phyloP scores from a whole-genome alignment of 2,888 invertebrate genomes.

The Helicoverpa assulta region DNA sequence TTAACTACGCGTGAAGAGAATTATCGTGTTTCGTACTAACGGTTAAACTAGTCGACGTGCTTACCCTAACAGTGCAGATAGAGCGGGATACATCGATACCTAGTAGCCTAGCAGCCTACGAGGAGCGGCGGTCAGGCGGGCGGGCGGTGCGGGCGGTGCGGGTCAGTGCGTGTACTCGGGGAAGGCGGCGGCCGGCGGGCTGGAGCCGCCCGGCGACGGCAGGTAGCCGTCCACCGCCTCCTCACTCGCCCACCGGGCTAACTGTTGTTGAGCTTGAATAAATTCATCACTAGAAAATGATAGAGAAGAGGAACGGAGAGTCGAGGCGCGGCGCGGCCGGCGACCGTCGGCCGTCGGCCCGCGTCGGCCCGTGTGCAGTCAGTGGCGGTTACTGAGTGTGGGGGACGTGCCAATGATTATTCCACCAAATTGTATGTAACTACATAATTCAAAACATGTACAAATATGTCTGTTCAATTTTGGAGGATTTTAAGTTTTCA shows the following conservation, averaged over 20 bases:
- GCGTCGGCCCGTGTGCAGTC: conserved; percentile 29
- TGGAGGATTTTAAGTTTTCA: no score
- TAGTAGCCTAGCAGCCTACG: conserved; percentile 53
- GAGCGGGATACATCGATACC: conserved; percentile 71
- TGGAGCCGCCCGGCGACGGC: conserved; percentile 86
- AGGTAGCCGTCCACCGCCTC: conserved; percentile 91
- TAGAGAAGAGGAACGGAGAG: conserved; percentile 94
- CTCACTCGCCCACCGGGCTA: conserved; percentile 98
- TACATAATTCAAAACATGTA: no score
- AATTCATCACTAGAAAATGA: conserved; percentile 99
- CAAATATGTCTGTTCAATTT: not conserved
- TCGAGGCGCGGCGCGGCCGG: conserved; percentile 75
- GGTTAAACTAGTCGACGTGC: conserved; percentile 80
- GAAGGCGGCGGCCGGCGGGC: conserved; percentile 82
- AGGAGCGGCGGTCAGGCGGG: conserved; percentile 50
- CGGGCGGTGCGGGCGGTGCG: conserved; percentile 73
- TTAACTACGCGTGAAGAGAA: conserved; percentile 80
- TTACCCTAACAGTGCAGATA: conserved; percentile 78
- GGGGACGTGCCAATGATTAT: conserved; percentile 31
- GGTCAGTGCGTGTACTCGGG: conserved; percentile 72
- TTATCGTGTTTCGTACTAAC: conserved; percentile 80
- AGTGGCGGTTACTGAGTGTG: conserved; percentile 6
- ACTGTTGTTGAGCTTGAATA: conserved; percentile 99
- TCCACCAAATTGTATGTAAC: no score
- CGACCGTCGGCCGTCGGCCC: conserved; percentile 28